Conservation (phyloP, 2,888 invertebrate genomes). For the Anaspis maculata region DNA sequence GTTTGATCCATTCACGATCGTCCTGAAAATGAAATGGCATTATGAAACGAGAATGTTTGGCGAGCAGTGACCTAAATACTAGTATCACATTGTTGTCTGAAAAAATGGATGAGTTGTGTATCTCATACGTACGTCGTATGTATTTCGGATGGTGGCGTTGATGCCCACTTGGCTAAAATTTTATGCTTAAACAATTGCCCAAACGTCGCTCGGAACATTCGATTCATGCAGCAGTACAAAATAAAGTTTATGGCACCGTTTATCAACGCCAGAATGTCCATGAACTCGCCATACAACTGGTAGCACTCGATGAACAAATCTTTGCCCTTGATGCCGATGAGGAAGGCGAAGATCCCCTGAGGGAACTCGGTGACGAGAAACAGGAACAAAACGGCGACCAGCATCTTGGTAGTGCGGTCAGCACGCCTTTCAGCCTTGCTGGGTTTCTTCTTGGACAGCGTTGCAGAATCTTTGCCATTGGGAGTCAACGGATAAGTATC, state of each 20-base stretch:
- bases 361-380: conserved; percentile 88
- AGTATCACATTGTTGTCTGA: conserved; percentile 5
- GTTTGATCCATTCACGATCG: conserved; percentile 15
- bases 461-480: conserved; percentile 13
- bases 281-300: conserved; percentile 70
- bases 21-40: conserved; percentile 17
- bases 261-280: conserved; percentile 82
- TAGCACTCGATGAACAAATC: conserved; percentile 76
- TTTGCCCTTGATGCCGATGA: conserved; percentile 55
- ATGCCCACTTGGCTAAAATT: conserved; percentile 52
- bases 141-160: conserved; percentile 52
- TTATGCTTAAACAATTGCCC: conserved; percentile 61
- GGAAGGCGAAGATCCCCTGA: conserved; percentile 50
- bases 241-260: conserved; percentile 93
- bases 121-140: conserved; percentile 56
- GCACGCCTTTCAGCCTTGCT: conserved; percentile 64
- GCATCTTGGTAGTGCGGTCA: conserved; percentile 83
- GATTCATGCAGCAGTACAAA: conserved; percentile 88
- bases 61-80: conserved; percentile 3
- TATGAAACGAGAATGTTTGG: conserved; percentile 4
- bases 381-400: conserved; percentile 76
- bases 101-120: background rate
- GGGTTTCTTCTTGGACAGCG: conserved; percentile 35
- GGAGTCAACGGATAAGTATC: conserved; percentile 46
- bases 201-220: conserved; percentile 81